These are phyloP conservation scores for Isurus oxyrinchus DNA, from an alignment of 2,113 vertebrate genomes.

Conservation along the genomic window DNA sequence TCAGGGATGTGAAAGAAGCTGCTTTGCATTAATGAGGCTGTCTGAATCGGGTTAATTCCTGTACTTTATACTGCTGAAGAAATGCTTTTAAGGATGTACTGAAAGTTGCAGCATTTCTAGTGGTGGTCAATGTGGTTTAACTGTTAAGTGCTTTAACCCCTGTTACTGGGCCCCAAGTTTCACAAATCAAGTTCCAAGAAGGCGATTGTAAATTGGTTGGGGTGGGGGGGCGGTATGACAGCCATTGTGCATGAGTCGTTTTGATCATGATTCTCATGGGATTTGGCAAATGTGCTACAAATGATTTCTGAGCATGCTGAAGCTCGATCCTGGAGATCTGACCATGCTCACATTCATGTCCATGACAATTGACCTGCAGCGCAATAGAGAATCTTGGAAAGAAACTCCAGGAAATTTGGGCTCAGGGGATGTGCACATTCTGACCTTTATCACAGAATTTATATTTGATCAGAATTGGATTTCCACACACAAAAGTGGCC, in stretches of 20 bases:
- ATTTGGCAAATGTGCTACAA: not conserved
- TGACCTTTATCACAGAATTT: not conserved
- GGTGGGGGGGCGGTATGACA: too few species aligned
- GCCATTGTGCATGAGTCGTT: not conserved
- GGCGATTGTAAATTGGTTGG: not conserved
- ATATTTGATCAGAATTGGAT: not conserved
- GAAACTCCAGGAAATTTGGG: not conserved
- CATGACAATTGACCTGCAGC: slow-evolving; percentile 19
- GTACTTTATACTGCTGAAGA: slow-evolving; percentile 37
- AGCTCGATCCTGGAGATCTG: not conserved
- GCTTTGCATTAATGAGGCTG: slow-evolving; percentile 38
- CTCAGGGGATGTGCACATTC: not conserved
- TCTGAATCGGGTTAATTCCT: slow-evolving; percentile 37
- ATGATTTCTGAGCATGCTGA: not conserved
- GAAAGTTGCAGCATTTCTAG: slow-evolving; percentile 29
- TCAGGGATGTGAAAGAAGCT: slow-evolving; percentile 38
- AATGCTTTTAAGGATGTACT: slow-evolving; percentile 35
- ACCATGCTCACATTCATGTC: not conserved
- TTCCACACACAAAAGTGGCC: not conserved
- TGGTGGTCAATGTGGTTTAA: not conserved
- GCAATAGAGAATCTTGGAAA: not conserved
- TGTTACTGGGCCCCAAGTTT: not conserved
- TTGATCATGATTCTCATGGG: not conserved
- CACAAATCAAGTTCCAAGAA: not conserved
- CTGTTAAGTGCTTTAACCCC: not conserved